Conservation (phyloP, 2,888 invertebrate genomes). For the Athripsodes cinereus region DNA sequence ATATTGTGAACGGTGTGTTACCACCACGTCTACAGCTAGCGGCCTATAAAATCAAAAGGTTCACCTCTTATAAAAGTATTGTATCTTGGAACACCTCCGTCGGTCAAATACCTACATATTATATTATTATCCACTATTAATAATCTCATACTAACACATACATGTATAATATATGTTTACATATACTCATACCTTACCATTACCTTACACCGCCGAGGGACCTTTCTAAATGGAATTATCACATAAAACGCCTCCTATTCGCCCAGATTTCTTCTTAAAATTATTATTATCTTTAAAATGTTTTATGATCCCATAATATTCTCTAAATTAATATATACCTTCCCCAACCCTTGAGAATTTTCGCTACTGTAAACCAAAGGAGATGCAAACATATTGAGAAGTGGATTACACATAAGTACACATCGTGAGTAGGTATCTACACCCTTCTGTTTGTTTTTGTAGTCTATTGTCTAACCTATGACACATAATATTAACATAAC, state of each 20-base stretch:
- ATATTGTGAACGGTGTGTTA: not conserved
- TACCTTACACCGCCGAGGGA: not conserved
- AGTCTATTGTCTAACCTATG: too few species aligned
- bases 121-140: not conserved
- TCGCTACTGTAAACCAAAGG: not conserved
- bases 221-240: not conserved
- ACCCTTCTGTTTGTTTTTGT: too few species aligned
- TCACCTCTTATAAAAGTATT: not conserved
- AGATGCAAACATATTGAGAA: too few species aligned
- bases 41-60: conserved; percentile 3
- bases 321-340: not conserved
- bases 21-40: not conserved
- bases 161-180: not conserved
- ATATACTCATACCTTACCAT: not conserved
- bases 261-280: not conserved
- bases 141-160: not conserved
- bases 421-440: too few species aligned
- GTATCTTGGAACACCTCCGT: not conserved
- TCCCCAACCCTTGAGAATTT: not conserved
- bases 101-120: not conserved
- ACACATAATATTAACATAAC: too few species aligned
- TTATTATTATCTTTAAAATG: not conserved
- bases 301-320: not conserved
- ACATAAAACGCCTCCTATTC: not conserved
- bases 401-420: too few species aligned